These are phyloP conservation scores for Caloenas nicobarica DNA, from an alignment of 2,113 vertebrate genomes.

Conservation along the genomic window DNA sequence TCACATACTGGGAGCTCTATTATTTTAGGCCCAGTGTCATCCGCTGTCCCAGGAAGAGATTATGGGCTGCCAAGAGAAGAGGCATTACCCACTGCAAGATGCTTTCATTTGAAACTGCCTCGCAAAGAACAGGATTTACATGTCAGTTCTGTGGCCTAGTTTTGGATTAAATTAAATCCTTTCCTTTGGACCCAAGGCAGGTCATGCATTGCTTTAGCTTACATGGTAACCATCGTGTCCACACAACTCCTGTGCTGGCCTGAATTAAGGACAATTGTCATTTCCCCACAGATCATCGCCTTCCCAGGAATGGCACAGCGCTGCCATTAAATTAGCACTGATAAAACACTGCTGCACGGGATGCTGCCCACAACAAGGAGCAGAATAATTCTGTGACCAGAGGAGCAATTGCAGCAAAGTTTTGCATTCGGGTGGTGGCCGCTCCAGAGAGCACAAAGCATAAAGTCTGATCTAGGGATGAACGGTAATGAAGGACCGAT, in stretches of 20 bases:
- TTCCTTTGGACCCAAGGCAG: not conserved
- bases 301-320: not conserved
- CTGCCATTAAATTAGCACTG: not conserved
- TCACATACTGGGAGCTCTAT: not conserved
- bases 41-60: not conserved
- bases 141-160: not conserved
- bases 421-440: rapidly evolving
- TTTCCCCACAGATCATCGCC: not conserved
- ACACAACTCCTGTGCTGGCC: not conserved
- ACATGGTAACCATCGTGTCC: not conserved
- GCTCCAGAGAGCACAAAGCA: rapidly evolving
- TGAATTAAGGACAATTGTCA: not conserved
- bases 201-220: not conserved
- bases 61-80: not conserved
- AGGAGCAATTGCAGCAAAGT: not conserved
- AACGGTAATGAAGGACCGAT: not conserved
- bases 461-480: not conserved
- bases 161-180: not conserved
- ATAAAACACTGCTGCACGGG: not conserved
- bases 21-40: not conserved
- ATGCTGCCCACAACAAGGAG: not conserved
- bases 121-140: constrained; percentile 2
- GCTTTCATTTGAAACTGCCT: not conserved
- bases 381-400: not conserved
- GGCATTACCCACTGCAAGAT: not conserved